Evolutionary conservation across 1,140 invertebrate species (phyloP).

Genomic region (Catajapyx aquilonaris): DNA sequence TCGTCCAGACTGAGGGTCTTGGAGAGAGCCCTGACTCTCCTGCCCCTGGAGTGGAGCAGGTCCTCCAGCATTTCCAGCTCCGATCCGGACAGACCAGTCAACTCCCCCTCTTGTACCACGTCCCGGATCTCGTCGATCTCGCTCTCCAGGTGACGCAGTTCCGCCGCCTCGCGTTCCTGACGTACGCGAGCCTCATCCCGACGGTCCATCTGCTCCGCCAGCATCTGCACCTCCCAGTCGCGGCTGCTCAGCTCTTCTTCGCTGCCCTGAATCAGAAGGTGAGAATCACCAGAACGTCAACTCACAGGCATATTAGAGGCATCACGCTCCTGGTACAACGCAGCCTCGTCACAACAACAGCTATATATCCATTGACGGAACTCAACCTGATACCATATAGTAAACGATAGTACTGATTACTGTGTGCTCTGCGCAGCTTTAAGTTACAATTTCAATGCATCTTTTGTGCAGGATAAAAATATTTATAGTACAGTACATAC

Average conservation of each 20-base stretch:
- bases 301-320: no score
- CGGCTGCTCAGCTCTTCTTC: constrained; percentile 24
- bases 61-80: constrained; percentile 14
- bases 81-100: constrained; percentile 8
- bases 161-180: constrained; percentile 2
- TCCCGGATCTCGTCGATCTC: constrained; percentile 13
- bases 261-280: no score
- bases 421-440: no score
- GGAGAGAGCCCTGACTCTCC: constrained; percentile 9
- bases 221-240: constrained; percentile 57
- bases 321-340: constrained; percentile 6
- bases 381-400: no score
- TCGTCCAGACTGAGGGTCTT: constrained; percentile 13
- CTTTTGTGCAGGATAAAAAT: no score
- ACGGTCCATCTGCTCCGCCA: constrained; percentile 44
- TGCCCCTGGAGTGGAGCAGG: constrained; percentile 8
- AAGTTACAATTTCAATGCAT: no score
- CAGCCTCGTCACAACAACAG: neutral
- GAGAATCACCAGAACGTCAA: no score
- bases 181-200: constrained; percentile 19
- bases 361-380: neutral
- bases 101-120: constrained; percentile 8
- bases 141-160: constrained; percentile 10
- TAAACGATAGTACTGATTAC: no score
- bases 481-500: no score